These are phyloP conservation scores for Drosophila greeni DNA, from an alignment of 2,888 invertebrate genomes.

Conservation along the genomic window DNA sequence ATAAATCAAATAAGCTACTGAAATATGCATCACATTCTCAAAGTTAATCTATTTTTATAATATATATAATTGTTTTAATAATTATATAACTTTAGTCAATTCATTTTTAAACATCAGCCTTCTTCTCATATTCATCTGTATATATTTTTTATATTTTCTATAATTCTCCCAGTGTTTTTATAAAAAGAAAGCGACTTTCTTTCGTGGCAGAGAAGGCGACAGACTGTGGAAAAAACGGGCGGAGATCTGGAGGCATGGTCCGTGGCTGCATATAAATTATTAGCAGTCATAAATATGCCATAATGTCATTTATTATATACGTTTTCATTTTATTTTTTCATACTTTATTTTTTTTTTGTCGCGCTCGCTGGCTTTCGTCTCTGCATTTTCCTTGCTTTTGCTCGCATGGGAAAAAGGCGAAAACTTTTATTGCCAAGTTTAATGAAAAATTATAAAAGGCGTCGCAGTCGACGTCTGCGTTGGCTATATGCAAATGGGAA, in stretches of 20 bases:
- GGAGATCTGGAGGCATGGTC: constrained; percentile 31
- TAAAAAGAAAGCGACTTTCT: constrained; percentile 20
- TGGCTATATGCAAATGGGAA: constrained; percentile 61
- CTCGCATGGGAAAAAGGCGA: constrained; percentile 64
- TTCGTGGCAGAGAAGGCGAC: constrained; percentile 11
- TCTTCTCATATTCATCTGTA: fast-evolving
- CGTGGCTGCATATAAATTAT: constrained; percentile 68
- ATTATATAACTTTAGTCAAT: not conserved
- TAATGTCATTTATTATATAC: constrained; percentile 74
- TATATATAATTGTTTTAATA: not conserved
- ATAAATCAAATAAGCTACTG: not conserved
- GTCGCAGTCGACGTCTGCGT: constrained; percentile 40
- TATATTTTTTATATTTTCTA: no score
- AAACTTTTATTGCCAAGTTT: constrained; percentile 76
- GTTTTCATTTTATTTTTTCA: constrained; percentile 48
- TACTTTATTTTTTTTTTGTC: constrained; percentile 23
- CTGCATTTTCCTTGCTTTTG: constrained; percentile 54
- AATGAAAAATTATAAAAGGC: constrained; percentile 76
- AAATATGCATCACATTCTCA: not conserved
- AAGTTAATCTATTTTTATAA: not conserved
- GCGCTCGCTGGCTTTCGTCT: constrained; percentile 33
- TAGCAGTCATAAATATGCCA: constrained; percentile 74
- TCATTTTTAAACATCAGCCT: not conserved
- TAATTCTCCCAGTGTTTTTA: not conserved
- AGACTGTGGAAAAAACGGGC: constrained; percentile 17